Percentiles rank a stretch among this genome's conserved stretches.
Conservation (phyloP, 2,888 invertebrate genomes). For the Lingula anatina region DNA sequence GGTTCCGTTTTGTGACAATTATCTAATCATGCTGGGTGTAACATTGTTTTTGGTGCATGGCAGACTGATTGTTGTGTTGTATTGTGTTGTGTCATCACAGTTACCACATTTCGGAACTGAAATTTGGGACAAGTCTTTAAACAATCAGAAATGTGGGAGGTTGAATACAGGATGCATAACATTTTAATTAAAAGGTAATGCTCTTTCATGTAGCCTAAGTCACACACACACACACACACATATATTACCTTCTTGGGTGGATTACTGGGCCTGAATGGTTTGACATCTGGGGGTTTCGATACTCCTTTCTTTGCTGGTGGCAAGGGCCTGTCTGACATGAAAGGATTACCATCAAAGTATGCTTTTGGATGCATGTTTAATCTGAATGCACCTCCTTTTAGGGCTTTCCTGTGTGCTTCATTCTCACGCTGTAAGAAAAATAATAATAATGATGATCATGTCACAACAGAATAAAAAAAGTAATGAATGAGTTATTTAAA, state of each 20-base stretch:
- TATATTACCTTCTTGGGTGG: constrained; percentile 43
- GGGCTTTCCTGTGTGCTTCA: constrained; percentile 32
- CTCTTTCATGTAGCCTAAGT: too few species aligned
- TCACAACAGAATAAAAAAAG: not conserved
- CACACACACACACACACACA: too few species aligned
- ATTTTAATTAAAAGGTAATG: too few species aligned
- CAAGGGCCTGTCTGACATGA: constrained; percentile 30
- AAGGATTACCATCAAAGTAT: constrained; percentile 49
- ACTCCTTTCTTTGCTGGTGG: constrained; percentile 19
- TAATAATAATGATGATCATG: constrained; percentile 7
- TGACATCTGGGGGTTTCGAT: constrained; percentile 25
- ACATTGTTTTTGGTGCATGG: too few species aligned
- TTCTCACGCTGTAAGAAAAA: constrained; percentile 45
- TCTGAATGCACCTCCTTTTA: constrained; percentile 48
- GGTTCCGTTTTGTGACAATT: too few species aligned
- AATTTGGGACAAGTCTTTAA: too few species aligned
- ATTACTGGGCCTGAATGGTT: constrained; percentile 49
- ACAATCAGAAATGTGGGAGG: too few species aligned
- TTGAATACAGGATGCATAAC: too few species aligned
- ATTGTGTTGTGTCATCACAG: too few species aligned
- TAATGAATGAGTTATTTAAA: not conserved
- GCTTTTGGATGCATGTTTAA: constrained; percentile 46
- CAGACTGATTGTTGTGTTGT: too few species aligned
- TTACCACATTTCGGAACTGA: too few species aligned
- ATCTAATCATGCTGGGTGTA: too few species aligned